Evolutionary conservation across 2,797 vertebrate species (phyloP).

Genomic region (Ataeniobius toweri): DNA sequence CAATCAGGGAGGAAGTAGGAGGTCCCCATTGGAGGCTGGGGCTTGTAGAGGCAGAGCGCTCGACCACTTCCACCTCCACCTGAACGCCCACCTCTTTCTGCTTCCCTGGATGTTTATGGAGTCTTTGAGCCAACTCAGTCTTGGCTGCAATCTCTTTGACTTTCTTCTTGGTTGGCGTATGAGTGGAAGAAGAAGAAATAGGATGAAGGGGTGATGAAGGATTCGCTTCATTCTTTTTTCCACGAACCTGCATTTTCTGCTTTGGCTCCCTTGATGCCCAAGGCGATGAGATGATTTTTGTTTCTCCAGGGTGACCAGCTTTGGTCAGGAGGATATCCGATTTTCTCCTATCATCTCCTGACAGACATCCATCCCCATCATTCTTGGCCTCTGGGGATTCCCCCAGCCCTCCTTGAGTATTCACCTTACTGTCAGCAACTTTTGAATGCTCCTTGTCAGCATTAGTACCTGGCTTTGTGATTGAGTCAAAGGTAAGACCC

Average conservation of each 20-base stretch:
- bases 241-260: constrained; percentile 12
- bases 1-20: constrained; percentile 35
- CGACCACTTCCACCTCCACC: constrained; percentile 77
- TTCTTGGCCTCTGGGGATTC: constrained; percentile 6
- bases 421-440: constrained; percentile 3
- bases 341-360: constrained; percentile 3
- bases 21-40: constrained; percentile 74
- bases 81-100: constrained; percentile 86
- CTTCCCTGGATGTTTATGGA: constrained; percentile 20
- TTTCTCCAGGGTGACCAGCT: constrained; percentile 14
- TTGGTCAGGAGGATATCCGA: constrained; percentile 4
- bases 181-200: not conserved
- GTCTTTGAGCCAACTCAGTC: constrained; percentile 66
- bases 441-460: constrained; percentile 9
- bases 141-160: constrained; percentile 83
- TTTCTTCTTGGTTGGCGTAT: constrained; percentile 37
- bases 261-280: not conserved
- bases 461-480: not conserved
- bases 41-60: constrained; percentile 80
- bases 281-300: not conserved
- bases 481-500: constrained; percentile 47
- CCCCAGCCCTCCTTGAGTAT: not conserved
- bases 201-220: not conserved
- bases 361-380: not conserved
- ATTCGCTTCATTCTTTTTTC: constrained; percentile 12